Conservation (phyloP, 2,888 invertebrate genomes). For the Prosopocoilus inquinatus region DNA sequence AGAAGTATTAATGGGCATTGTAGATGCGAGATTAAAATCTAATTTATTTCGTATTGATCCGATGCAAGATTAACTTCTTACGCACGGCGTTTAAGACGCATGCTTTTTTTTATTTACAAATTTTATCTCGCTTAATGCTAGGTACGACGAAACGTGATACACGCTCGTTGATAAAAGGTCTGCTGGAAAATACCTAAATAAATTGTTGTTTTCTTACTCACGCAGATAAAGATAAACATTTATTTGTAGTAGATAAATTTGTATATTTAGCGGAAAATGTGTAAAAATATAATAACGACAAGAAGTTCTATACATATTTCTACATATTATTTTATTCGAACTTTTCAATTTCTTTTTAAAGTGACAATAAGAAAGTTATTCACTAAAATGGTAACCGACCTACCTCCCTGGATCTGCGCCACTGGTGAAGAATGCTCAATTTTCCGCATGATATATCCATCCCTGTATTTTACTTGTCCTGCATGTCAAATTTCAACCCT, state of each 20-base stretch:
- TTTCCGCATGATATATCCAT: too few relatives aligned
- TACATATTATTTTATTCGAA: too few relatives aligned
- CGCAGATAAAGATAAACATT: background rate
- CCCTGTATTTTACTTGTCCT: too few relatives aligned
- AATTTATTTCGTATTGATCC: slow-evolving; percentile 17
- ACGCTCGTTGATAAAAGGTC: background rate
- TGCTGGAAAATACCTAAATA: slow-evolving; percentile 1
- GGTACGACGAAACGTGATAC: background rate
- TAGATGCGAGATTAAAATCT: slow-evolving; percentile 20
- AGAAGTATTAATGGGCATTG: slow-evolving; percentile 17
- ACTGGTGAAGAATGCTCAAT: too few relatives aligned
- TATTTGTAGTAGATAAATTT: background rate
- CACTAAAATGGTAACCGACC: too few relatives aligned
- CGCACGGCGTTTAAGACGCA: background rate
- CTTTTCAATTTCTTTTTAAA: too few relatives aligned
- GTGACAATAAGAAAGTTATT: too few relatives aligned
- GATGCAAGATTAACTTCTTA: slow-evolving; percentile 13
- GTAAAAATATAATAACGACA: too few relatives aligned
- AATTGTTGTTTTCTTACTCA: background rate
- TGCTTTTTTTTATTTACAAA: background rate
- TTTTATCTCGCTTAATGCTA: background rate
- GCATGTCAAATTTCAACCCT: too few relatives aligned
- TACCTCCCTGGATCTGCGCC: too few relatives aligned
- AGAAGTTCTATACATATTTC: too few relatives aligned
- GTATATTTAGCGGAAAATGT: too few relatives aligned